Percentiles rank a stretch among this genome's conserved stretches.
These are phyloP conservation scores for Larimichthys polyactis DNA, from an alignment of 2,113 vertebrate species.

Conservation along the genomic window DNA sequence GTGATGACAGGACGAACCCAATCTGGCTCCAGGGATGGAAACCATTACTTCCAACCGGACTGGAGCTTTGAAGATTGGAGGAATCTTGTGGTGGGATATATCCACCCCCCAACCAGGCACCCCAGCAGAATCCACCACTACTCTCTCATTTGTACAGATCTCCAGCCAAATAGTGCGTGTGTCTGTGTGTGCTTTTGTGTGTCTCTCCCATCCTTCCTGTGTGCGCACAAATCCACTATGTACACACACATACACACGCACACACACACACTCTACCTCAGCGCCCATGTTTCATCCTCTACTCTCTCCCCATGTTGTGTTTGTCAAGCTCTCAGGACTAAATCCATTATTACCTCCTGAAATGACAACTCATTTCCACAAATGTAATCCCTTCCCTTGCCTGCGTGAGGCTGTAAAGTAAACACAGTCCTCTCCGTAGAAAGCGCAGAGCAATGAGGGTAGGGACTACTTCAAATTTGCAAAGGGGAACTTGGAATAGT, in stretches of 20 bases:
- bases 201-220: conserved; percentile 41
- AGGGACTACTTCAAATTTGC: conserved; percentile 69
- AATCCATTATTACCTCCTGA: conserved; percentile 86
- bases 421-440: conserved; percentile 68
- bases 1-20: conserved; percentile 68
- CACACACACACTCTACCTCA: conserved; percentile 51
- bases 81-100: conserved; percentile 64
- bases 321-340: conserved; percentile 84
- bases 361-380: conserved; percentile 85
- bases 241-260: conserved; percentile 54
- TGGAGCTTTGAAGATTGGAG: conserved; percentile 72
- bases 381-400: conserved; percentile 80
- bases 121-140: conserved; percentile 54
- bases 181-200: conserved; percentile 12
- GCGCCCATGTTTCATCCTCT: conserved; percentile 63
- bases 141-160: conserved; percentile 68
- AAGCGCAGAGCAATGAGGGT: conserved; percentile 48
- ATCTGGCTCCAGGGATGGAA: conserved; percentile 73
- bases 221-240: conserved; percentile 51
- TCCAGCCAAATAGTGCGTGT: conserved; percentile 64
- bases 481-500: conserved; percentile 44
- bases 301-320: conserved; percentile 69
- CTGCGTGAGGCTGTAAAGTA: conserved; percentile 70
- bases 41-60: conserved; percentile 73
- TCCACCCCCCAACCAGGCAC: conserved; percentile 48